phyloP scores from a whole-genome alignment of 2,113 vertebrate species.

The Microcebus murinus region DNA sequence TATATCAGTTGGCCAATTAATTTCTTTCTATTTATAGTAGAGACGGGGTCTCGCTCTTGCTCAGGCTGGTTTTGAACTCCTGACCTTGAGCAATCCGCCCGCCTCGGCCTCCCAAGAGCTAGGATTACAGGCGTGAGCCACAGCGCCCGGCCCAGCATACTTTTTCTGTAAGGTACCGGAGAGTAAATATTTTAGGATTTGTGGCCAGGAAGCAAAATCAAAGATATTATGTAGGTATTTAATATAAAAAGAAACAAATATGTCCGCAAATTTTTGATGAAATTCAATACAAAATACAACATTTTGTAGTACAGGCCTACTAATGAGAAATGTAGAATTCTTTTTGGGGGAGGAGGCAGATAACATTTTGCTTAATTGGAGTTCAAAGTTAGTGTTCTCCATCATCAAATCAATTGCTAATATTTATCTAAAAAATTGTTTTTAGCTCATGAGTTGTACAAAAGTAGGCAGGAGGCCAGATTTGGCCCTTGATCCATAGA shows the following conservation, averaged over 20 bases:
- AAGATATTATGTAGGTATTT: neutral
- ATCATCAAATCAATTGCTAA: neutral
- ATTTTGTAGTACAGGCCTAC: conserved; percentile 16
- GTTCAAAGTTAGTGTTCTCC: conserved; percentile 47
- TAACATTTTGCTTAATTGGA: neutral
- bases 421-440: conserved; percentile 43
- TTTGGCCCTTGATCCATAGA: neutral
- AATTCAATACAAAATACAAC: neutral
- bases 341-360: neutral
- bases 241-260: neutral
- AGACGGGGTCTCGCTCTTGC: too few species aligned
- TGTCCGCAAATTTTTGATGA: neutral
- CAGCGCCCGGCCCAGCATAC: too few species aligned
- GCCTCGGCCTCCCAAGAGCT: too few species aligned
- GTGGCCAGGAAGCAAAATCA: neutral
- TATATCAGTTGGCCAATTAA: too few species aligned
- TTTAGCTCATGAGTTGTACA: neutral
- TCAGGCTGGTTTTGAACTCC: too few species aligned
- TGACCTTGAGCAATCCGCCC: too few species aligned
- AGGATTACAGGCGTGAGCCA: too few species aligned
- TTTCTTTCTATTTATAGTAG: too few species aligned
- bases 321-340: neutral
- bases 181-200: conserved; percentile 50
- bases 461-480: neutral
- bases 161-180: conserved; percentile 26